phyloP scores from a whole-genome alignment of 2,113 vertebrate species.

The Corythoichthys intestinalis region DNA sequence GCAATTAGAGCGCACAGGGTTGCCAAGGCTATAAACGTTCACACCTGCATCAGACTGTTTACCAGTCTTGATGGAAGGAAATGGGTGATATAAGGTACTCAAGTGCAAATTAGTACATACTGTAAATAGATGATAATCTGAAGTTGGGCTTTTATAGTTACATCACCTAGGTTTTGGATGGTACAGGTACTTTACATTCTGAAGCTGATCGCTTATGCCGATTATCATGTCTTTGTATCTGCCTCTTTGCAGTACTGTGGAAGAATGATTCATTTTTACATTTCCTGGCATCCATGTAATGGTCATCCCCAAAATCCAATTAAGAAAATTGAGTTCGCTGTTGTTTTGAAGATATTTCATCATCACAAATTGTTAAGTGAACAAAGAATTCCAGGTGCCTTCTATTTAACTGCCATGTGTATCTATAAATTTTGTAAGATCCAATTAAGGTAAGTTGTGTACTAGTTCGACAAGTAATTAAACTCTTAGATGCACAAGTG shows the following conservation, averaged over 20 bases:
- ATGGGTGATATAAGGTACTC: conserved; percentile 50
- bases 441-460: neutral
- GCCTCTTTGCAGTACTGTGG: neutral
- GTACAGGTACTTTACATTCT: neutral
- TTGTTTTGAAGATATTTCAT: neutral
- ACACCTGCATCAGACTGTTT: conserved; percentile 61
- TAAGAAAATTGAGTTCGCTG: neutral
- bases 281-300: neutral
- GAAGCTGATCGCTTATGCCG: neutral
- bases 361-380: neutral
- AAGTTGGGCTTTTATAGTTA: neutral
- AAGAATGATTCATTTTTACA: neutral
- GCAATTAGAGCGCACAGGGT: conserved; percentile 40
- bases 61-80: conserved; percentile 37
- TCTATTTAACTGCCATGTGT: neutral
- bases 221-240: neutral
- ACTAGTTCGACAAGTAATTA: neutral
- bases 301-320: neutral
- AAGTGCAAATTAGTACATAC: neutral
- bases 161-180: neutral
- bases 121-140: neutral
- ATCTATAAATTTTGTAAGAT: neutral
- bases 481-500: too few species aligned
- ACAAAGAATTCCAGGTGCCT: neutral
- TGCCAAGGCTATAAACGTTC: conserved; percentile 65